A percentile compares a stretch with the other conserved stretches of the same genome.
Conservation (phyloP, 2,888 invertebrate species). For the Rambutsinella grinnellia region DNA sequence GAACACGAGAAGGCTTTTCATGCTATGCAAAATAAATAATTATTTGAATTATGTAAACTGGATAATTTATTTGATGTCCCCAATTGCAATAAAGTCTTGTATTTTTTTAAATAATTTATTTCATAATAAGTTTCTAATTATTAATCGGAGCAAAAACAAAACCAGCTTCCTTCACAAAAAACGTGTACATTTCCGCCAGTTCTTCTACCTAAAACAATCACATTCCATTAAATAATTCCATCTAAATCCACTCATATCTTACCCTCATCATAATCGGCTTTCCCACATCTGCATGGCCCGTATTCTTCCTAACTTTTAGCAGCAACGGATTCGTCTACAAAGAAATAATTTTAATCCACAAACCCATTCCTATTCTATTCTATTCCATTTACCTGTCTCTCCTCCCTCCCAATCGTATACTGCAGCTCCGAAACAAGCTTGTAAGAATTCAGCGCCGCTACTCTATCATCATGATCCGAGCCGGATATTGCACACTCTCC, state of each 20-base stretch:
- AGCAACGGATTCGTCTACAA: conserved; percentile 81
- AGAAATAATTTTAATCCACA: background rate
- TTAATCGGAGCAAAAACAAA: conserved; percentile 75
- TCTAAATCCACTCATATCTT: conserved; percentile 63
- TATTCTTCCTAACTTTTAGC: conserved; percentile 91
- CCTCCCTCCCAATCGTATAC: conserved; percentile 75
- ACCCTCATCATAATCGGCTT: conserved; percentile 96
- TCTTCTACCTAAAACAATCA: conserved; percentile 84
- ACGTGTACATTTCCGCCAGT: conserved; percentile 88
- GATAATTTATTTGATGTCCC: too few relatives aligned
- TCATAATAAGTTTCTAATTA: too few relatives aligned
- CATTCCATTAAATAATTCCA: background rate
- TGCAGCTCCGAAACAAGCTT: conserved; percentile 95
- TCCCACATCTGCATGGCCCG: conserved; percentile 98
- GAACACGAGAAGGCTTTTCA: too few relatives aligned
- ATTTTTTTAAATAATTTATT: too few relatives aligned
- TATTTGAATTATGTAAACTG: too few relatives aligned
- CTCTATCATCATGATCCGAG: conserved; percentile 97
- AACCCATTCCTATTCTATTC: background rate
- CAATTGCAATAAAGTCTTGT: too few relatives aligned
- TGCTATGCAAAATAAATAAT: too few relatives aligned
- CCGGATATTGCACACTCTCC: conserved; percentile 82
- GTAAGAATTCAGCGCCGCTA: conserved; percentile 96
- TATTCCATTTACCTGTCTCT: conserved; percentile 70
- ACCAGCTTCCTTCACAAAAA: conserved; percentile 80